Base-by-base conservation (phyloP, 2,797 vertebrate genomes). In the Limnodromus scolopaceus region DNA sequence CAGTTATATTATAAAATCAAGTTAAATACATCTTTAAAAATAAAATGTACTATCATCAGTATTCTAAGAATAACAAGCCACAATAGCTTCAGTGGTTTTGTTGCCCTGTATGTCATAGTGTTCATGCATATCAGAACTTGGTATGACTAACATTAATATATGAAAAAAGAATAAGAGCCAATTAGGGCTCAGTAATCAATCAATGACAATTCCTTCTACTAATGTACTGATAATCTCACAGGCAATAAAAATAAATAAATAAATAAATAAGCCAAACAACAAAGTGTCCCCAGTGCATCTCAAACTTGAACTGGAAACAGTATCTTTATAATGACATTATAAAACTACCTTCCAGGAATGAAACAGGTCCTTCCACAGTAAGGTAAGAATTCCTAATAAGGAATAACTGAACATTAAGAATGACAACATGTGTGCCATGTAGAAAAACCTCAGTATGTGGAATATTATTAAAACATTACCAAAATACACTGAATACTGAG, bases 331-430 rank as follows among this genome's bases (percentile, higher is more conserved):
- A 84, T 1, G 6, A 51, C 57, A 58, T 84, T 61, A 85, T 5
- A 76, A 92, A 92, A 82, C 32, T 48, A 16, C 80, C 70, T 88
- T 87, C 53, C 32, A 74, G 74, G 39, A 92, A 85, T 0, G 16
- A 84, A 34, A 39, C 6, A 30, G 15, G 34, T 64, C 66, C 45
- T 70, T 54, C 24, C 71, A 61, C 20, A 38, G 24, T 19, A n/a
- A 93, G n/a, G 83, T 16, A 57, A 66, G 48, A 49, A 80, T 71
- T 87, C 43, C 46, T 68, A 27, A 54, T 81, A 72, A 75, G 84
- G 80, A 93, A 39, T 39, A 93, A 92, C 75, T 84, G 45, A 84
- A 94, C 92, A 96, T 82, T 65, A 92, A 89, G 58, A 23, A 10
- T 51, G 58, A 48, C 17, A 51, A n/a, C 0, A 2, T 4, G 22